Percentiles rank a stretch among this genome's conserved stretches.
Conservation (phyloP, 92 coral and sea anemone genomes). For the Zoanthus sansibaricus region DNA sequence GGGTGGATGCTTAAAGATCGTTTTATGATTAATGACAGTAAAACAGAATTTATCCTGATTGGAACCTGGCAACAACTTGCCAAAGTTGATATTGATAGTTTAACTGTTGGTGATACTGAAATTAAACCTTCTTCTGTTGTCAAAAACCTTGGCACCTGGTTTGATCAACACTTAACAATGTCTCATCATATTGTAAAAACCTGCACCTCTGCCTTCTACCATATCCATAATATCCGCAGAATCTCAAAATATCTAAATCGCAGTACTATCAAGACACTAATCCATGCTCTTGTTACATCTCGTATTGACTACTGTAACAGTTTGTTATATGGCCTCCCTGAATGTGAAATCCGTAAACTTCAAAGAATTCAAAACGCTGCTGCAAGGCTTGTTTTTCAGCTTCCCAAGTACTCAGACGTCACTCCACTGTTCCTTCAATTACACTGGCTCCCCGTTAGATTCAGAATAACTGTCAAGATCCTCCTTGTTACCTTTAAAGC, state of each 20-base stretch:
- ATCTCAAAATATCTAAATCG: constrained; percentile 26
- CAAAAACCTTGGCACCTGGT: constrained; percentile 51
- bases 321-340: constrained; percentile 10
- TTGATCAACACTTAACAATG: constrained; percentile 33
- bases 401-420: neutral
- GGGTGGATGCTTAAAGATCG: constrained; percentile 45
- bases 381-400: neutral
- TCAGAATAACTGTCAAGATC: neutral
- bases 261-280: neutral
- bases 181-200: constrained; percentile 18
- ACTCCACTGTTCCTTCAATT: neutral
- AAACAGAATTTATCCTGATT: constrained; percentile 44
- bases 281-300: constrained; percentile 33
- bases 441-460: constrained; percentile 1
- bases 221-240: constrained; percentile 42
- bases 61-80: constrained; percentile 45
- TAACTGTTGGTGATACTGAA: constrained; percentile 1
- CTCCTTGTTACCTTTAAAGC: neutral
- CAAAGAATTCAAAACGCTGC: constrained; percentile 7
- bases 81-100: neutral
- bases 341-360: constrained; percentile 9
- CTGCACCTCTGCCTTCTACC: constrained; percentile 38
- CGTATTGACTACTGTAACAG: constrained; percentile 10
- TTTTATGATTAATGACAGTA: constrained; percentile 32
- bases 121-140: constrained; percentile 20